phyloP scores from a whole-genome alignment of 1,140 invertebrate genomes.

The Cryptotermes secundus region DNA sequence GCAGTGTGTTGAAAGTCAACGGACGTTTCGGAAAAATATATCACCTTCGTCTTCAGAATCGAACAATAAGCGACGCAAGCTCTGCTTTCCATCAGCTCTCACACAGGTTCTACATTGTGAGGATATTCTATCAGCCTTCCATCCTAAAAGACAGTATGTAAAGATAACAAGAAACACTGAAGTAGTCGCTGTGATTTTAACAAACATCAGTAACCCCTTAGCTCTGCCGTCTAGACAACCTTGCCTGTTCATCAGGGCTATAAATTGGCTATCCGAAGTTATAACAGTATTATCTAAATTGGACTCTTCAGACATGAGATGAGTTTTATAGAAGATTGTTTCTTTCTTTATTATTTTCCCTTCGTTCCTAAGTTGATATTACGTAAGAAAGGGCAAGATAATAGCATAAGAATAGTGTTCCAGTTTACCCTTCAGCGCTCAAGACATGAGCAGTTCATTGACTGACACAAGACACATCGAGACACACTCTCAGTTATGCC shows the following conservation, averaged over 20 bases:
- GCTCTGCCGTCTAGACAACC: not conserved
- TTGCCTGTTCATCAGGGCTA: not conserved
- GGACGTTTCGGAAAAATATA: no score
- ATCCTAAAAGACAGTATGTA: no score
- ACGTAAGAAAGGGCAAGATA: not conserved
- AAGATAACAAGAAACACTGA: no score
- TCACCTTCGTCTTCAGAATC: no score
- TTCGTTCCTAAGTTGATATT: not conserved
- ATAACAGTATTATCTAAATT: slow-evolving; percentile 16
- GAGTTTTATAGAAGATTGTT: not conserved
- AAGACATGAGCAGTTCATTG: not conserved
- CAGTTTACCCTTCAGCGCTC: not conserved
- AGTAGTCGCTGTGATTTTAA: no score
- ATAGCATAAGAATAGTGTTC: not conserved
- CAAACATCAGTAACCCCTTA: not conserved
- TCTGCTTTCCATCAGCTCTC: no score
- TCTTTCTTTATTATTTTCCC: not conserved
- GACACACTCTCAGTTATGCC: not conserved
- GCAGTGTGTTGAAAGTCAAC: no score
- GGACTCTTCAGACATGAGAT: slow-evolving; percentile 10
- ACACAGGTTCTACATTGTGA: no score
- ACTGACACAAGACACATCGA: not conserved
- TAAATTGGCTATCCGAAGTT: slow-evolving; percentile 13
- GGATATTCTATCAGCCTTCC: no score
- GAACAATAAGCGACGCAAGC: no score